phyloP scores from a whole-genome alignment of 2,888 invertebrate genomes.

The Eilema depressum region DNA sequence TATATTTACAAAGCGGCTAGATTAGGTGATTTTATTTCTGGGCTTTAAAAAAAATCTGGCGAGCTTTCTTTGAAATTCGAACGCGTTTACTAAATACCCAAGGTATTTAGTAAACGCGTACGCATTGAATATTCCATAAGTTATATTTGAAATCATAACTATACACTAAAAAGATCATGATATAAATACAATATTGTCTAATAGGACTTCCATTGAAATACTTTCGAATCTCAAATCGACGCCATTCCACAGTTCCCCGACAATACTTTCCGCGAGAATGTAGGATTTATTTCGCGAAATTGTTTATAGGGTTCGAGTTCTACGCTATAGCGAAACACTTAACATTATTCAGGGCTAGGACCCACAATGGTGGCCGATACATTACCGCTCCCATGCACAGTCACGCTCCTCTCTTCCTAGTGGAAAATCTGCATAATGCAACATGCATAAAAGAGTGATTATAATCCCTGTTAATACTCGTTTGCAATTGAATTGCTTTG shows the following conservation, averaged over 20 bases:
- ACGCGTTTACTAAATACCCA: conserved; percentile 55
- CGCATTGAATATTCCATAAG: conserved; percentile 27
- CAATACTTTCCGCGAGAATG: conserved; percentile 56
- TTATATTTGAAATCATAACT: conserved; percentile 6
- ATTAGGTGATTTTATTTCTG: too few species aligned
- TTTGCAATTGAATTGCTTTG: neutral
- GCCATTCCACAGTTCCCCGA: conserved; percentile 54
- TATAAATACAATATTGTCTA: neutral
- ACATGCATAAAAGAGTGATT: conserved; percentile 67
- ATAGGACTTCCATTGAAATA: neutral
- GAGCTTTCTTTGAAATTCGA: conserved; percentile 73
- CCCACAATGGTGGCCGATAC: conserved; percentile 65
- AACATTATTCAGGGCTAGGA: conserved; percentile 79
- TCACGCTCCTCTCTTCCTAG: conserved; percentile 76
- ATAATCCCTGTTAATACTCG: conserved; percentile 52
- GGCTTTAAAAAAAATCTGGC: too few species aligned
- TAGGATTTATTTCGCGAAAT: conserved; percentile 80
- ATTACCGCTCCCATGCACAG: conserved; percentile 68
- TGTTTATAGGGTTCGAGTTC: conserved; percentile 74
- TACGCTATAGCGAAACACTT: conserved; percentile 69
- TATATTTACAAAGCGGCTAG: too few species aligned
- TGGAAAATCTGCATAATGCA: conserved; percentile 69
- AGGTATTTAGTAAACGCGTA: too few species aligned
- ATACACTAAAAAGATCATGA: too few species aligned
- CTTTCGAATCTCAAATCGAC: neutral